phyloP scores from a whole-genome alignment of 2,113 vertebrate genomes.

The Otis tarda region DNA sequence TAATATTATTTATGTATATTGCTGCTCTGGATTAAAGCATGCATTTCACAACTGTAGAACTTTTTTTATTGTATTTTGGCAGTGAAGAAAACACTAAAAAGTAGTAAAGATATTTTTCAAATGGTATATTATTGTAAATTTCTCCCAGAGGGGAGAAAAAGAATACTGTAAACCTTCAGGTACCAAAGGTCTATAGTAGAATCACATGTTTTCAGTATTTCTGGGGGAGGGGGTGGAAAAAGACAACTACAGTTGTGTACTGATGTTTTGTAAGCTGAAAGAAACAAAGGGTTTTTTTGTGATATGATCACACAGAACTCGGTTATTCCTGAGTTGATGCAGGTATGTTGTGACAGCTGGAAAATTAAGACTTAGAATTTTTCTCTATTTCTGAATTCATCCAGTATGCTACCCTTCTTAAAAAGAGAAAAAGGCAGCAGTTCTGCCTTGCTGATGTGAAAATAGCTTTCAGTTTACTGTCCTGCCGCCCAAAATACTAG shows the following conservation, averaged over 20 bases:
- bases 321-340: background rate
- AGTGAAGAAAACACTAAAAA: background rate
- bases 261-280: background rate
- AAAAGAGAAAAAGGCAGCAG: background rate
- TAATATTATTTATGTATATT: background rate
- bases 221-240: background rate
- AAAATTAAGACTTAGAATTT: background rate
- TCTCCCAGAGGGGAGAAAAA: background rate
- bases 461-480: background rate
- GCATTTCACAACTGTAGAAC: background rate
- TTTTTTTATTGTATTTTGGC: background rate
- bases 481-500: background rate
- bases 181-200: background rate
- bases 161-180: background rate
- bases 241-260: background rate
- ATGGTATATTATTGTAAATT: background rate
- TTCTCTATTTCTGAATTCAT: background rate
- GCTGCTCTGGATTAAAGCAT: background rate
- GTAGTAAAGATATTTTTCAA: background rate
- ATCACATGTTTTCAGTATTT: background rate
- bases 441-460: background rate
- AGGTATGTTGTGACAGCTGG: background rate
- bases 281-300: background rate
- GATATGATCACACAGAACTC: background rate
- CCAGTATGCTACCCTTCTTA: background rate